phyloP scores from a whole-genome alignment of 2,113 vertebrate genomes.

The Eleginops maclovinus region DNA sequence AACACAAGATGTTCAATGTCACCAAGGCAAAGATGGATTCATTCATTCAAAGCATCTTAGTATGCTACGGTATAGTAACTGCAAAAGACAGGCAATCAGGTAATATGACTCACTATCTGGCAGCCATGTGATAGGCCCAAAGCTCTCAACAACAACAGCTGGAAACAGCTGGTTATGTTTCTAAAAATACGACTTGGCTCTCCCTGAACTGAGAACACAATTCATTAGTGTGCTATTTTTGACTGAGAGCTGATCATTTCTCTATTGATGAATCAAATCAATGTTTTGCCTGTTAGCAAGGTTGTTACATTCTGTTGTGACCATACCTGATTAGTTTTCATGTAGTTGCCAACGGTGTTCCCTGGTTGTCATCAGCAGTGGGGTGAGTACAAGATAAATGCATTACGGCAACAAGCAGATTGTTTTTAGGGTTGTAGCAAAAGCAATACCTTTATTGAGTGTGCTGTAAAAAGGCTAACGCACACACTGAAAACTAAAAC shows the following conservation, averaged over 20 bases:
- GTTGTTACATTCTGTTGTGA: conserved; percentile 20
- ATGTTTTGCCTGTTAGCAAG: conserved; percentile 35
- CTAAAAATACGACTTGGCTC: conserved; percentile 29
- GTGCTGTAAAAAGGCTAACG: background rate
- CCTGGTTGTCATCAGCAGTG: background rate
- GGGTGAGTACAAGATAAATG: background rate
- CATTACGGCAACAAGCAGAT: background rate
- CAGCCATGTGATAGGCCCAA: conserved; percentile 6
- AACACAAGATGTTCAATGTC: conserved; percentile 2
- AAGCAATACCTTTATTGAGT: background rate
- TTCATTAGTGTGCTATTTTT: conserved; percentile 18
- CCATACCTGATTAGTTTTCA: conserved; percentile 9
- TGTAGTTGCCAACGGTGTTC: background rate
- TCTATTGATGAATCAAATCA: conserved; percentile 42
- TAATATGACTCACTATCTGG: conserved; percentile 31
- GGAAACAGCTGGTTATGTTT: conserved; percentile 50
- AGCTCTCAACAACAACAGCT: conserved; percentile 31
- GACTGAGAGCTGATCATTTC: conserved; percentile 31
- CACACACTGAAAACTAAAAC: too few species aligned
- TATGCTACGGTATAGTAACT: background rate
- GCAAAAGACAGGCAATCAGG: conserved; percentile 9
- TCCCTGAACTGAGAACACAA: background rate
- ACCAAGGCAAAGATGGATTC: background rate
- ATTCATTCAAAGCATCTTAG: conserved; percentile 8
- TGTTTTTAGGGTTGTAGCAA: background rate